Base-by-base conservation (phyloP, 2,888 invertebrate genomes). In the Anodontia alba region DNA sequence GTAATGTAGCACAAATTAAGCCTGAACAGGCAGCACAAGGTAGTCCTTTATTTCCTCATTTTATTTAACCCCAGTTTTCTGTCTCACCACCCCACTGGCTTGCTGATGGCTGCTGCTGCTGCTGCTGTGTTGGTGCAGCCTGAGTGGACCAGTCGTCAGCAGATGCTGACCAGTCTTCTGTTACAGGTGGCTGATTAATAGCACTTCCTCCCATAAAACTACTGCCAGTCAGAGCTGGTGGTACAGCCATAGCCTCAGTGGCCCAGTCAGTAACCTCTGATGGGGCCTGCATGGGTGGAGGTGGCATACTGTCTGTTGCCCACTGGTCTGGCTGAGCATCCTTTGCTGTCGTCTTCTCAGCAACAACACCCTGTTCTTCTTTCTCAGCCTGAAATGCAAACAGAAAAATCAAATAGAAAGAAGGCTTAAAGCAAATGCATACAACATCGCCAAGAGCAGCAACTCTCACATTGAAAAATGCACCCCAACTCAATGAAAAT, bases 371-470 rank as follows among this genome's bases (percentile, higher is more conserved):
- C 77, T 98, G 97, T 94, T 99, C 98, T 92, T 99, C 98, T 95
- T 99, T 99, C 94, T 99, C 98, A 89, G 97, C 98, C 96, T 96
- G 84, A 1, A 88, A 87, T 75, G 76, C n/a, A 49, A 15, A 20
- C 49, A 49, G 49, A 15, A 38, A 38, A 38, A 38, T n/a, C n/a
- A n/a, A n/a, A n/a, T n/a, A n/a, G n/a, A n/a, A 51, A 36, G 1
- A 57, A n/a, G n/a, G n/a, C n/a, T n/a, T n/a, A n/a, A n/a, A n/a
- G n/a, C n/a, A n/a, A n/a, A n/a, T n/a, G n/a, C n/a, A n/a, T n/a
- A n/a, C n/a, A n/a, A n/a, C n/a, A n/a, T n/a, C n/a, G n/a, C n/a
- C n/a, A n/a, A n/a, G n/a, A n/a, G n/a, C n/a, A n/a, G n/a, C n/a
- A n/a, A n/a, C n/a, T n/a, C n/a, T n/a, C n/a, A n/a, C n/a, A n/a